Evolutionary conservation across 2,888 invertebrate species (phyloP).

Genomic region (Lissocephala sabroskyi): DNA sequence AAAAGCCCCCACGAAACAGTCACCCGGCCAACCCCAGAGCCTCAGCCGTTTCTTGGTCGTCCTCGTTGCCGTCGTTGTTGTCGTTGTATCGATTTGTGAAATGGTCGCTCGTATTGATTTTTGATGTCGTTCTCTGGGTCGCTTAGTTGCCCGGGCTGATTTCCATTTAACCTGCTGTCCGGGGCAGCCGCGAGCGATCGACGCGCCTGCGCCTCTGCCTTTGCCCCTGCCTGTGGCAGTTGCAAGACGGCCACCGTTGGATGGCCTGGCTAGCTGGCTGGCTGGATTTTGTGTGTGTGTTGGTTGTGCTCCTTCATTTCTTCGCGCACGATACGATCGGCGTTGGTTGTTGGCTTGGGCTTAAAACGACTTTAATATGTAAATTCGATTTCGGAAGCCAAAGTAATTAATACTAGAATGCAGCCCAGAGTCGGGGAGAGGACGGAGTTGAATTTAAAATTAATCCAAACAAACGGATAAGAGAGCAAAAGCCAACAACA

Average conservation of each 20-base stretch:
- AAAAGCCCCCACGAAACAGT: constrained; percentile 28
- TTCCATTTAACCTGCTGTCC: constrained; percentile 65
- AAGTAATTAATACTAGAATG: constrained; percentile 72
- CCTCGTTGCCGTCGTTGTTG: constrained; percentile 9
- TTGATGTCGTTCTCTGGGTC: constrained; percentile 32
- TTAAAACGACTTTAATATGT: constrained; percentile 69
- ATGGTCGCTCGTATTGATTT: constrained; percentile 61
- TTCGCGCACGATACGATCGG: constrained; percentile 57
- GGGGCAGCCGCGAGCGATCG: constrained; percentile 23
- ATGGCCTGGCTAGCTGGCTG: too few relatives aligned
- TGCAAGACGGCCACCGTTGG: not conserved
- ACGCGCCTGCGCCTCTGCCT: not conserved
- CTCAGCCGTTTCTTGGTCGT: not conserved
- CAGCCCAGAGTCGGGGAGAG: constrained; percentile 32
- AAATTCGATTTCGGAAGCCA: constrained; percentile 72
- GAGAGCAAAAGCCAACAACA: constrained; percentile 60
- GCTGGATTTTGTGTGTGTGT: too few relatives aligned
- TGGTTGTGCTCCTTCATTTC: too few relatives aligned
- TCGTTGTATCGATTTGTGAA: constrained; percentile 68
- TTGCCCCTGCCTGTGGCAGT: not conserved
- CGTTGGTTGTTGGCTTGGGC: constrained; percentile 21
- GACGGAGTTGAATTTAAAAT: constrained; percentile 60
- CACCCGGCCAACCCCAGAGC: constrained; percentile 12
- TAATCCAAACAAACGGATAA: constrained; percentile 68
- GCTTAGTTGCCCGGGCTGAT: constrained; percentile 48